Conservation (phyloP, 2,888 invertebrate genomes). For the Asteroscopus sphinx region DNA sequence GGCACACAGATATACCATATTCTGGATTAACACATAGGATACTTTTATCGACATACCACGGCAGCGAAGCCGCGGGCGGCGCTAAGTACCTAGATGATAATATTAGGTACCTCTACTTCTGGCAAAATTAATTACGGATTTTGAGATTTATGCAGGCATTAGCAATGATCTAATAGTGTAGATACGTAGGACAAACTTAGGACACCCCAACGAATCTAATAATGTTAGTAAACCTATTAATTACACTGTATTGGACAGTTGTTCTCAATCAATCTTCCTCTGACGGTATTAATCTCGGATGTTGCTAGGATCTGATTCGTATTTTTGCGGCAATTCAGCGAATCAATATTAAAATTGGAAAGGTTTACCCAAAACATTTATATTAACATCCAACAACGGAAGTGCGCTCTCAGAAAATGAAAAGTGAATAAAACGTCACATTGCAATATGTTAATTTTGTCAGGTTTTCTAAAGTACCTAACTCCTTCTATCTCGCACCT, state of each 20-base stretch:
- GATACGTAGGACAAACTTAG: not conserved
- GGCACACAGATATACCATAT: no score
- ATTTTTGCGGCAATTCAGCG: not conserved
- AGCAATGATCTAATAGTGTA: not conserved
- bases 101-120: no score
- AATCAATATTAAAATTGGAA: not conserved
- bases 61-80: no score
- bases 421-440: no score
- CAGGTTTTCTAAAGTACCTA: not conserved
- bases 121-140: no score
- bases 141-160: no score
- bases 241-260: conserved; percentile 9
- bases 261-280: conserved; percentile 13
- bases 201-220: not conserved
- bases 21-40: no score
- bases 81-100: no score
- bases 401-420: no score
- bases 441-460: not conserved
- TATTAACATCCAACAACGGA: no score
- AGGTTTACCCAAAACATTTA: no score
- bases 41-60: no score
- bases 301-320: not conserved
- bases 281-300: conserved; percentile 15
- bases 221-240: conserved; percentile 11
- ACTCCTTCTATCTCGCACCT: not conserved